A percentile compares a stretch with the other conserved stretches of the same genome.
Evolutionary conservation across 2,113 vertebrate species (phyloP).

Genomic region (Apistogramma diplotaenia): DNA sequence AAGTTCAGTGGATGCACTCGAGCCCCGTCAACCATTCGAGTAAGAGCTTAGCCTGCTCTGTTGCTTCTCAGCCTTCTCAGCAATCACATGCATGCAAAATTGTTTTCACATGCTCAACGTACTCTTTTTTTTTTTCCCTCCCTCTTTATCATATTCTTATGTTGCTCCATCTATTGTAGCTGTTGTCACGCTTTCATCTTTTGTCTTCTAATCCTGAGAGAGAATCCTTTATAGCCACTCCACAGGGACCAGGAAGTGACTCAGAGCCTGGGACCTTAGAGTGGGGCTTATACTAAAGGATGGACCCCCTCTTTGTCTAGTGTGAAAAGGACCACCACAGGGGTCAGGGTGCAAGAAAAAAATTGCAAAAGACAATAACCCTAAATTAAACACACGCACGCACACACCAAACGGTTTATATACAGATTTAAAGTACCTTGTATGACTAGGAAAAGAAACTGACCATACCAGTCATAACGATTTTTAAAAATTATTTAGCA

Average conservation of each 20-base stretch:
- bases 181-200: not conserved
- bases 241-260: conserved; percentile 33
- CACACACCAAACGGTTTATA: rapidly evolving
- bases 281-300: conserved; percentile 11
- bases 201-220: not conserved
- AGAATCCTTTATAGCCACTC: not conserved
- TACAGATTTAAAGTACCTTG: not conserved
- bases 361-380: no score
- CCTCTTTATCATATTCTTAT: not conserved
- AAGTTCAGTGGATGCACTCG: not conserved
- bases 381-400: not conserved
- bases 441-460: not conserved
- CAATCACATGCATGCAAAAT: not conserved
- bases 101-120: not conserved
- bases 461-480: no score
- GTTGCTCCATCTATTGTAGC: not conserved
- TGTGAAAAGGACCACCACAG: not conserved
- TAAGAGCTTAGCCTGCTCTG: not conserved
- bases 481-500: not conserved
- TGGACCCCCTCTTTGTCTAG: not conserved
- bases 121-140: not conserved
- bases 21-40: not conserved
- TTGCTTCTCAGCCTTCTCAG: not conserved
- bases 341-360: no score
- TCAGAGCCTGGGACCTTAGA: conserved; percentile 4